These are phyloP conservation scores for Ammodramus savannarum DNA, from an alignment of 2,113 vertebrate species.

Conservation along the genomic window DNA sequence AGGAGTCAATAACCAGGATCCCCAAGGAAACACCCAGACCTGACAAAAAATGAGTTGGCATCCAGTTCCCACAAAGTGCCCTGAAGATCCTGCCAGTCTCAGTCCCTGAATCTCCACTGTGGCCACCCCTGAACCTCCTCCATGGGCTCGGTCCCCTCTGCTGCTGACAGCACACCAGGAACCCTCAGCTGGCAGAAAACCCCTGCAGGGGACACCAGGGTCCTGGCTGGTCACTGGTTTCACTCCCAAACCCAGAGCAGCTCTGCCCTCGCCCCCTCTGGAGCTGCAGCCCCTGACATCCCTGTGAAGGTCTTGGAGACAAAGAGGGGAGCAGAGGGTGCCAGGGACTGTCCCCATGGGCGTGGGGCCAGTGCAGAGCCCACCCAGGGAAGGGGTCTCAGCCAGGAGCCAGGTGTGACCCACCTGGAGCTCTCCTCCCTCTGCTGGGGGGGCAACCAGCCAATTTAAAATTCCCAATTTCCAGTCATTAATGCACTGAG, in stretches of 20 bases:
- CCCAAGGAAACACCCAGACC: background rate
- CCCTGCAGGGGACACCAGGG: background rate
- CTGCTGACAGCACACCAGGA: background rate
- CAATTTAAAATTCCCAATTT: background rate
- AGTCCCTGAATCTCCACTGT: rapidly evolving
- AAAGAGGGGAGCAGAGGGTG: background rate
- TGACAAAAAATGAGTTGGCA: background rate
- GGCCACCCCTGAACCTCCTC: background rate
- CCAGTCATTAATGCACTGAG: rapidly evolving
- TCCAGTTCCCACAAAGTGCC: background rate
- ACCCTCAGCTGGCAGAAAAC: background rate
- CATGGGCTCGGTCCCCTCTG: background rate
- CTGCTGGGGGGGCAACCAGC: background rate
- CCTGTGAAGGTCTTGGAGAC: background rate
- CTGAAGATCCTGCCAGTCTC: background rate
- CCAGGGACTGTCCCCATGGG: background rate
- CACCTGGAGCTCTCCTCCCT: background rate
- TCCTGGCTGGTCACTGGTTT: background rate
- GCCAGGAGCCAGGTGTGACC: background rate
- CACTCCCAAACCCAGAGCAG: background rate
- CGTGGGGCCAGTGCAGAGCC: background rate
- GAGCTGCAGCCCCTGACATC: background rate
- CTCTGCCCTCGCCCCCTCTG: background rate
- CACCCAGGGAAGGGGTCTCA: background rate
- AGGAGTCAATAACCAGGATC: background rate